Evolutionary conservation across 2,113 vertebrate species (phyloP).

Genomic region (Bostrychus sinensis): DNA sequence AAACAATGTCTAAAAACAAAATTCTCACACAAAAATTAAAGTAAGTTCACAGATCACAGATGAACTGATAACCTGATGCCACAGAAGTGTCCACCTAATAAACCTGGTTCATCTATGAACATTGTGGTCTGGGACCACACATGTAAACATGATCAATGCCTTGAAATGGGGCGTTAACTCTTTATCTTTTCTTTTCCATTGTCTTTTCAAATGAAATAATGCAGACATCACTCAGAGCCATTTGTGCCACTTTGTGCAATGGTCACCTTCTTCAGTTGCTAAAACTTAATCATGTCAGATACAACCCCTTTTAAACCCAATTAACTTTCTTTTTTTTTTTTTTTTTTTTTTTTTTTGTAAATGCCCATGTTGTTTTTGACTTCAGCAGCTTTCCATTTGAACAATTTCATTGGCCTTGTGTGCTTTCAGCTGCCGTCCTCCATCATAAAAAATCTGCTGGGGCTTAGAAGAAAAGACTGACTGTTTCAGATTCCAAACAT

Average conservation of each 20-base stretch:
- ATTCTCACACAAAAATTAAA: not conserved
- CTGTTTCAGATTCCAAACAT: slow-evolving; percentile 59
- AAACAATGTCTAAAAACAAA: slow-evolving; percentile 14
- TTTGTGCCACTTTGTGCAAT: slow-evolving; percentile 4
- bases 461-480: slow-evolving; percentile 40
- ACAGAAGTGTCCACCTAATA: not conserved
- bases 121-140: not conserved
- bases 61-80: not conserved
- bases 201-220: slow-evolving; percentile 15
- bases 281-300: slow-evolving; percentile 12
- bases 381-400: slow-evolving; percentile 26
- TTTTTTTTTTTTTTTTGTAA: slow-evolving; percentile 12
- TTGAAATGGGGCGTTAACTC: too few species aligned
- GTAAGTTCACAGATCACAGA: too few species aligned
- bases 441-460: slow-evolving; percentile 2
- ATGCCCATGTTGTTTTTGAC: slow-evolving; percentile 21
- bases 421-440: slow-evolving; percentile 17
- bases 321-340: too few species aligned
- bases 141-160: not conserved
- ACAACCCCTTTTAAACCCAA: slow-evolving; percentile 31
- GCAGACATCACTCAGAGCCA: too few species aligned
- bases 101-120: not conserved
- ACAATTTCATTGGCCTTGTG: slow-evolving; percentile 17
- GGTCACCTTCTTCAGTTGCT: not conserved
- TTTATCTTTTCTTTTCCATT: not conserved